Conservation (phyloP, 2,797 vertebrate species). For the Morelia viridis region DNA sequence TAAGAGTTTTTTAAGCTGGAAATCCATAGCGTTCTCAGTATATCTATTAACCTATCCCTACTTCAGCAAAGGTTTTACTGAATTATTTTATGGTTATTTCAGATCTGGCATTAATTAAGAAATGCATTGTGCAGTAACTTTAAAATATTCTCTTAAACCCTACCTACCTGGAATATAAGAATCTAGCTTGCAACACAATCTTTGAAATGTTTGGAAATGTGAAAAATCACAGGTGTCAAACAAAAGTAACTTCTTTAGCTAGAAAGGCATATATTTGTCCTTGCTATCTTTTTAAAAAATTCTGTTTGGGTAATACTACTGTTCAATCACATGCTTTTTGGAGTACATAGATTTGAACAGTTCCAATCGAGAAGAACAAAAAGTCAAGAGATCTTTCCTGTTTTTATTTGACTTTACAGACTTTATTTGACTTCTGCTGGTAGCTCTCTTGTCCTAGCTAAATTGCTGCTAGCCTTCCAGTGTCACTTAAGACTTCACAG, state of each 20-base stretch:
- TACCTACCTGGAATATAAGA: neutral
- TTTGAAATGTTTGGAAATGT: neutral
- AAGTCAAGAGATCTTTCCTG: neutral
- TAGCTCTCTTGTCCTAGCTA: neutral
- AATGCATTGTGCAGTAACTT: neutral
- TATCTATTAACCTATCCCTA: neutral
- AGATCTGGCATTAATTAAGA: neutral
- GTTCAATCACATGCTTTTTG: neutral
- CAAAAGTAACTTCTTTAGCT: neutral
- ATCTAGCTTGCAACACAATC: neutral
- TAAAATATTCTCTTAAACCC: neutral
- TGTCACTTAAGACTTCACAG: neutral
- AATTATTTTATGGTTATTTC: neutral
- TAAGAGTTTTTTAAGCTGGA: neutral
- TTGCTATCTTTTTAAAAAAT: neutral
- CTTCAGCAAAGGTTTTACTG: neutral
- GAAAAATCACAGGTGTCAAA: neutral
- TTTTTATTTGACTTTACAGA: neutral
- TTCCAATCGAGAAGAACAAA: neutral
- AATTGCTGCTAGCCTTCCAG: neutral
- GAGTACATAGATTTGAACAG: neutral
- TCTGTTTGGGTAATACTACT: neutral
- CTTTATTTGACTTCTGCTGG: neutral
- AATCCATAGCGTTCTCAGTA: neutral
- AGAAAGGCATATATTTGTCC: neutral